Percentiles rank a stretch among this genome's conserved stretches.
phyloP scores from a whole-genome alignment of 2,113 vertebrate genomes.

The Donacobius atricapilla region DNA sequence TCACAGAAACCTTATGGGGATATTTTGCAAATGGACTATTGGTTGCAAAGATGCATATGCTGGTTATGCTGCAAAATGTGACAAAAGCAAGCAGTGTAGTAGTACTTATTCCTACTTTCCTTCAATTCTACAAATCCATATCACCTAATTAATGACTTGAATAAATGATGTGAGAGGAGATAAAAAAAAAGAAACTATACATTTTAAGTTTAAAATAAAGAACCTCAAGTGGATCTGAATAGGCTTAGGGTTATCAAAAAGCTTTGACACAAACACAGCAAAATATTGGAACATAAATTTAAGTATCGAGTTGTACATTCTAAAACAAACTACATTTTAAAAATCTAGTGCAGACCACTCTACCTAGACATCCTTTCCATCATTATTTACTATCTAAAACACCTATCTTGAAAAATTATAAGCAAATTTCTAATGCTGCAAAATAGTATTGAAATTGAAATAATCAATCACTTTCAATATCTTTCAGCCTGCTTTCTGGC shows the following conservation, averaged over 20 bases:
- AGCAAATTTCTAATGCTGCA: neutral
- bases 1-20: neutral
- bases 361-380: neutral
- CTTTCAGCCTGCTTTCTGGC: neutral
- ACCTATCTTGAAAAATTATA: neutral
- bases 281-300: neutral
- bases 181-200: neutral
- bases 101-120: neutral
- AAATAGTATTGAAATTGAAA: neutral
- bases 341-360: neutral
- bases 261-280: neutral
- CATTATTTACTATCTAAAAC: neutral
- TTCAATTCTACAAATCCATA: neutral
- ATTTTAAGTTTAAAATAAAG: neutral
- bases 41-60: neutral
- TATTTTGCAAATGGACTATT: neutral
- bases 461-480: neutral
- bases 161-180: neutral
- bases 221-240: neutral
- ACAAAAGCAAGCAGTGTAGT: neutral
- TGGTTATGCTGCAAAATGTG: neutral
- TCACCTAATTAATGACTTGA: neutral
- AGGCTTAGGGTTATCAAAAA: neutral
- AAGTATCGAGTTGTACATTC: neutral
- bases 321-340: neutral